phyloP scores from a whole-genome alignment of 2,113 vertebrate genomes.

The Cyanistes caeruleus region DNA sequence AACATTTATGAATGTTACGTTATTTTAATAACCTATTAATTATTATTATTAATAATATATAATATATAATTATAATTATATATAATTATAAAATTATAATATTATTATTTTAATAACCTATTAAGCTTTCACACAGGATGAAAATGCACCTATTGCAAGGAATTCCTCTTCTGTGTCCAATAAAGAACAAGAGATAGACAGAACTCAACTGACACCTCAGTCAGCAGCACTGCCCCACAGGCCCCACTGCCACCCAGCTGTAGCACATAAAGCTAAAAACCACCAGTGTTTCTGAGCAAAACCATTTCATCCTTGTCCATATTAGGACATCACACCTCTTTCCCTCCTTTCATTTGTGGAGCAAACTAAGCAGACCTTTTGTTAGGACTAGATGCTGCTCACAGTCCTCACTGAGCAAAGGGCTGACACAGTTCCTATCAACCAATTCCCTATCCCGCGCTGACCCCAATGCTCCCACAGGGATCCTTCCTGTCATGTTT shows the following conservation, averaged over 20 bases:
- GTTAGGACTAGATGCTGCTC: not conserved
- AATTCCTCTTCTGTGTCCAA: not conserved
- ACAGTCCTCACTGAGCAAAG: not conserved
- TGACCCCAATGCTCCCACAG: not conserved
- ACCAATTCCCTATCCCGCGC: accelerated
- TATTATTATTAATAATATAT: no score
- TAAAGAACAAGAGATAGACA: not conserved
- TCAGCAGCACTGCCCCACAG: not conserved
- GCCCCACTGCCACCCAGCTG: not conserved
- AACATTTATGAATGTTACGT: not conserved
- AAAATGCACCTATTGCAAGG: not conserved
- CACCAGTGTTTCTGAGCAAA: not conserved
- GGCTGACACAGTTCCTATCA: not conserved
- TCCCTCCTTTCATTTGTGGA: not conserved
- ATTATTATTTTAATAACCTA: not conserved
- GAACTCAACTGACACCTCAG: not conserved
- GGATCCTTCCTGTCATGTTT: not conserved
- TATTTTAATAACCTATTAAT: not conserved
- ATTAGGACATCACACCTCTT: not conserved
- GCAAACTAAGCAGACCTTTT: not conserved
- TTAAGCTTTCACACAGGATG: not conserved
- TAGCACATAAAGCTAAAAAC: accelerated
- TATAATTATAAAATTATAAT: no score
- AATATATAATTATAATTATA: no score
- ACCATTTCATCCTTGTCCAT: not conserved